These are phyloP conservation scores for Mamestra configurata DNA, from an alignment of 1,140 invertebrate genomes.

Conservation along the genomic window DNA sequence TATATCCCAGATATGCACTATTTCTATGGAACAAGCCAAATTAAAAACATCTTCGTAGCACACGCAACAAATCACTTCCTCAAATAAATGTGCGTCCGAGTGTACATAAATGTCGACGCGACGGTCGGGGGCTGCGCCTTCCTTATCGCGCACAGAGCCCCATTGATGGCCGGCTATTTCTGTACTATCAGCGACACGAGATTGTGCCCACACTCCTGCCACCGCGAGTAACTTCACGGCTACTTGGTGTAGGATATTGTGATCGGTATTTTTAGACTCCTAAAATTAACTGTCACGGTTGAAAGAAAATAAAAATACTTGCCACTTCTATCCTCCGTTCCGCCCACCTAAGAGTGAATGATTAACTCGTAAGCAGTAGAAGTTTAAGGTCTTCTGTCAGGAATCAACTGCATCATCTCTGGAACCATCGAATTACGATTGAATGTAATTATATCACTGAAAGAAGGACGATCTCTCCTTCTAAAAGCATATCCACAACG, in stretches of 20 bases:
- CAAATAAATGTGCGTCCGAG: background rate
- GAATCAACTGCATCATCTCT: too few relatives aligned
- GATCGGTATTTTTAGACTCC: background rate
- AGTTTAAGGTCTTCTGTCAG: too few relatives aligned
- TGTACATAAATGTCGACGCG: background rate
- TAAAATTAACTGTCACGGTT: background rate
- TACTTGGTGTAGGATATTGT: background rate
- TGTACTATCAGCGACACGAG: slow-evolving; percentile 30
- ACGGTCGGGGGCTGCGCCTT: slow-evolving; percentile 13
- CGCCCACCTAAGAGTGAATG: background rate
- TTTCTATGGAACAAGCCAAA: background rate
- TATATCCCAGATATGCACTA: too few relatives aligned
- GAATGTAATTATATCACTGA: too few relatives aligned
- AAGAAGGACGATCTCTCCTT: too few relatives aligned
- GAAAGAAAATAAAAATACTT: background rate
- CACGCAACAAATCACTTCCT: background rate
- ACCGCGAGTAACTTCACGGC: background rate
- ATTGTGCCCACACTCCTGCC: background rate
- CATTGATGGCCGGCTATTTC: slow-evolving; percentile 45
- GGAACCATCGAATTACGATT: too few relatives aligned
- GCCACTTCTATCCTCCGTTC: background rate
- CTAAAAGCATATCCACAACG: too few relatives aligned
- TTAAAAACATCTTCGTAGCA: background rate
- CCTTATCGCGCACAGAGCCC: slow-evolving; percentile 39
- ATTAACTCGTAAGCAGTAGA: too few relatives aligned